Conservation (phyloP, 2,113 vertebrate genomes). For the Poecilia latipinna region DNA sequence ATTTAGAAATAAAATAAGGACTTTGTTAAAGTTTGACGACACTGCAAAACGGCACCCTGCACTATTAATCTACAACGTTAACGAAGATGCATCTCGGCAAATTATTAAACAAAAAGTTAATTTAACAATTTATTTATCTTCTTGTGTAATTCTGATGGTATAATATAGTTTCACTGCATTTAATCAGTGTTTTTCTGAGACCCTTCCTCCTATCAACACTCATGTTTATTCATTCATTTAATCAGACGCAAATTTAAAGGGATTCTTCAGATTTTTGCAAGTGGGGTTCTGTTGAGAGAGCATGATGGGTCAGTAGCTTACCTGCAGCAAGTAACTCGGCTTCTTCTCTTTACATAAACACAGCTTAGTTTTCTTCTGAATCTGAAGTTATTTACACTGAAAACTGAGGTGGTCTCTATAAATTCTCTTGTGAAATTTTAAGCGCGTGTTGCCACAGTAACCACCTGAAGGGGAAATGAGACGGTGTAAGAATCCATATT, state of each 20-base stretch:
- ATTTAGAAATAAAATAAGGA: too few relatives aligned
- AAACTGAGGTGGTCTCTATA: neutral
- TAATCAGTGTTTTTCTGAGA: slow-evolving; percentile 3
- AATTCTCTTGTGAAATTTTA: neutral
- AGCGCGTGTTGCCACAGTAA: neutral
- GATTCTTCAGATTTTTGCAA: neutral
- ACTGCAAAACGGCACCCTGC: too few relatives aligned
- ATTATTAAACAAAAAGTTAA: too few relatives aligned
- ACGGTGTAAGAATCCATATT: neutral
- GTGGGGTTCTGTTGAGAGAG: neutral
- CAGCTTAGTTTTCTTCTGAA: neutral
- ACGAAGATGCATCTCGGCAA: too few relatives aligned
- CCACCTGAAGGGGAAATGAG: neutral
- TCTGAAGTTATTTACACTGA: neutral
- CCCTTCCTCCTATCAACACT: neutral
- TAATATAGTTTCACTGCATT: neutral
- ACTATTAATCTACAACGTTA: too few relatives aligned
- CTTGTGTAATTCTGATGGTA: too few relatives aligned
- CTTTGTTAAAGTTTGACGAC: too few relatives aligned
- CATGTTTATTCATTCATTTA: neutral
- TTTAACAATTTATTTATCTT: too few relatives aligned
- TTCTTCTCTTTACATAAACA: neutral
- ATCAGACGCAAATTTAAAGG: neutral
- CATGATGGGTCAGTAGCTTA: neutral
- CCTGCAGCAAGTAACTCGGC: neutral